Percentiles rank a stretch among this genome's conserved stretches.
Conservation (phyloP, 2,888 invertebrate species). For the Argyresthia albistria region DNA sequence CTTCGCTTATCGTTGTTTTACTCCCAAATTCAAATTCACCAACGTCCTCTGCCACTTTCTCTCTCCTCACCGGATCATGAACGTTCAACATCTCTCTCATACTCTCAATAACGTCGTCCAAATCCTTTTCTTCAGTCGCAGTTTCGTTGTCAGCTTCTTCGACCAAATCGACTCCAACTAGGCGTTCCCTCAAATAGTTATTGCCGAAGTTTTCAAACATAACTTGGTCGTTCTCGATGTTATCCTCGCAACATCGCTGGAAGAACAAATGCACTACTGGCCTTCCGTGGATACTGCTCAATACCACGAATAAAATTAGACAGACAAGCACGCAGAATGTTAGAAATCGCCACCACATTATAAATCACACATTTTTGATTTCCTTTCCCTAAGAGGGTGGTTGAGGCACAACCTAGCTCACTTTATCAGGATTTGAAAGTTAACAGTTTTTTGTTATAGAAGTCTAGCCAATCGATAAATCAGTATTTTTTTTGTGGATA, state of each 20-base stretch:
- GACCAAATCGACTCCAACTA: constrained; percentile 29
- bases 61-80: constrained; percentile 20
- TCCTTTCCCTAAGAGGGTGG: too few relatives aligned
- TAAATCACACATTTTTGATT: constrained; percentile 8
- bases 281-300: constrained; percentile 44
- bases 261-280: constrained; percentile 47
- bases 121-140: constrained; percentile 18
- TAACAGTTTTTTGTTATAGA: too few relatives aligned
- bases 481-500: too few relatives aligned
- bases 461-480: too few relatives aligned
- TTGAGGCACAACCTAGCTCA: neutral
- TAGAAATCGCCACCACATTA: constrained; percentile 54
- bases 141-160: constrained; percentile 23
- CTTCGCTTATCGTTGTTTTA: neutral
- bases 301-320: constrained; percentile 39
- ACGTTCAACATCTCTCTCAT: constrained; percentile 21
- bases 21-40: neutral
- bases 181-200: constrained; percentile 42
- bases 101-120: constrained; percentile 18
- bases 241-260: constrained; percentile 44
- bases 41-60: neutral
- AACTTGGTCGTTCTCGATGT: constrained; percentile 51
- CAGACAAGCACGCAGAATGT: constrained; percentile 49
- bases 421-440: too few relatives aligned
- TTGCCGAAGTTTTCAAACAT: constrained; percentile 47